Base-by-base conservation (phyloP, 2,888 invertebrate genomes). In the Epistrophe grossulariae region DNA sequence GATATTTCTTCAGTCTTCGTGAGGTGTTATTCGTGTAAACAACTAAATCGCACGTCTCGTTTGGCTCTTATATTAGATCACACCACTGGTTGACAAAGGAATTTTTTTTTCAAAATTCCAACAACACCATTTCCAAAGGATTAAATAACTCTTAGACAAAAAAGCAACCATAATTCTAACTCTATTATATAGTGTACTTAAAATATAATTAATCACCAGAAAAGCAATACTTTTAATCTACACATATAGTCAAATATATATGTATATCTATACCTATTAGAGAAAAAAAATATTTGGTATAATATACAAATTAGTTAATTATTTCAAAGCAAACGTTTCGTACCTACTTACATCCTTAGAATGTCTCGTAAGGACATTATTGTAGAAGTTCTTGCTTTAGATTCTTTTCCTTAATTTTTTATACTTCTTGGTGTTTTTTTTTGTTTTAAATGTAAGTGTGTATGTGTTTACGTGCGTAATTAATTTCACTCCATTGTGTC, bases 11-110 rank as follows among this genome's bases (percentile, higher is more conserved):
- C 57, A 85, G 85, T 85, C 85, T 85, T 85, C 82, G 85, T 85
- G 85, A 85, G 82, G 82, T 82, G 85, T 85, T 85, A 85, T 82
- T 82, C 82, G 82, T 85, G 82, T 66, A 55, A 82, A 79, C 85
- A 85, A 78, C 78, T 35, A 82, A 79, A 71, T 74, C 74, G 73
- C 64, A 79, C 85, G 79, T 85, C 84, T 78, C 85, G 78, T 82
- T 74, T 66, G 82, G 74, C 82, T 85, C 85, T 74, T 31, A 72
- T 72, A 72, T 72, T 66, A 66, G 57, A 64, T 72, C 35, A 62
- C 68, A 15, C 55, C 71, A 79, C 17, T 31, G 45, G 43, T 28
- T 74, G 82, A 82, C 78, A 85, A 85, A 82, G 73, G 78, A 64
- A 81, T 77, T 77, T 57, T 24, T 70, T n/a, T n/a, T 62, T 68